Conservation (phyloP, 2,113 vertebrate species). For the Cebus imitator region DNA sequence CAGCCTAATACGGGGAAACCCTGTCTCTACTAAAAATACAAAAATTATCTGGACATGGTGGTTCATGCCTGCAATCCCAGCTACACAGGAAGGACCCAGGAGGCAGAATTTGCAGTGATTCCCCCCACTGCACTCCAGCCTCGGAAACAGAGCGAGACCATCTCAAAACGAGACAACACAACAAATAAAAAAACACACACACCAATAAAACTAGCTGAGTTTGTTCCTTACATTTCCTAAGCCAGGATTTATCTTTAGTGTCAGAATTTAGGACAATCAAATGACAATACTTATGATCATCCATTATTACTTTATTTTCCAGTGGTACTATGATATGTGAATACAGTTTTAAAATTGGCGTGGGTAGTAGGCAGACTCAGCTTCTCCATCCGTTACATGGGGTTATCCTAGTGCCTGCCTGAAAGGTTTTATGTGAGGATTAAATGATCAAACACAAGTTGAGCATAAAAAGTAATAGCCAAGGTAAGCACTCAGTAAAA, state of each 20-base stretch:
- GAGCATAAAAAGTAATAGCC: background rate
- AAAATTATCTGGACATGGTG: too few species aligned
- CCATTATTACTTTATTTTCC: background rate
- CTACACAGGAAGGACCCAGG: too few species aligned
- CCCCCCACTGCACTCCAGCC: too few species aligned
- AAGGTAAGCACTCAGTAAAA: background rate
- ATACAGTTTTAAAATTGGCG: background rate
- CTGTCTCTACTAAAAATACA: too few species aligned
- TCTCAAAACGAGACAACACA: too few species aligned
- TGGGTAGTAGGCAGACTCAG: background rate
- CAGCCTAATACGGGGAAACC: too few species aligned
- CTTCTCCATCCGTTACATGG: background rate
- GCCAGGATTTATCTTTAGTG: background rate
- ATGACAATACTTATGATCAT: background rate
- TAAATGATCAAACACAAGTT: background rate
- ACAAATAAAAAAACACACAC: too few species aligned
- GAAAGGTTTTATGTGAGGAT: background rate
- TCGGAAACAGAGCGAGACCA: too few species aligned
- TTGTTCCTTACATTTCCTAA: background rate
- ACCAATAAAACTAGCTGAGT: background rate
- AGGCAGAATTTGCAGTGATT: too few species aligned
- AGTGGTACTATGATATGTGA: background rate
- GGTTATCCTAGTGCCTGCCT: background rate
- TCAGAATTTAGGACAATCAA: background rate
- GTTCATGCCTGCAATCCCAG: too few species aligned